A percentile compares a stretch with the other conserved stretches of the same genome.
These are phyloP conservation scores for Enteromius fasciolatus DNA, from an alignment of 2,797 vertebrate species.

Conservation along the genomic window DNA sequence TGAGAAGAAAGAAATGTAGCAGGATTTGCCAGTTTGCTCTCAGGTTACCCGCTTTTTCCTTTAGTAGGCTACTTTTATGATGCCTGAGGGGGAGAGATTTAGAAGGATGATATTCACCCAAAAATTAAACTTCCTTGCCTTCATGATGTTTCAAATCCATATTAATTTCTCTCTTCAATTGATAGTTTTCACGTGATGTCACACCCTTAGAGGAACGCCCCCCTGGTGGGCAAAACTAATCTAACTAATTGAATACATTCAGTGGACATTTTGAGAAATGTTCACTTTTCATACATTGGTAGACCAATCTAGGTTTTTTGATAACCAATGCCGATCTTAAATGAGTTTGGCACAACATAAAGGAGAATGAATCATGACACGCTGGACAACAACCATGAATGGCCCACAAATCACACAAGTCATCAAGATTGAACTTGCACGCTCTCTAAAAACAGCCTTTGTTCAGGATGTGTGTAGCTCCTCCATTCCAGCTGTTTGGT, in stretches of 20 bases:
- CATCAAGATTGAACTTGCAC: background rate
- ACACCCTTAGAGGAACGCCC: no score
- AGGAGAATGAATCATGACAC: background rate
- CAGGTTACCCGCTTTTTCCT: background rate
- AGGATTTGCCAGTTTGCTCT: background rate
- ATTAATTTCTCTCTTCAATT: background rate
- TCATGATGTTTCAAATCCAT: background rate
- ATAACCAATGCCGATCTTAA: no score
- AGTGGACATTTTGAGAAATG: background rate
- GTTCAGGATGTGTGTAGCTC: background rate
- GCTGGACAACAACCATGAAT: no score
- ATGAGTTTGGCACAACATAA: background rate
- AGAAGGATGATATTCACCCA: background rate
- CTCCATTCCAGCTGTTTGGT: conserved; percentile 14
- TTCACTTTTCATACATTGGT: no score
- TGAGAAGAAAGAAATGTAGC: background rate
- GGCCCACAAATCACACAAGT: background rate
- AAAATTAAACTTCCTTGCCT: background rate
- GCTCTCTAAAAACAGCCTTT: conserved; percentile 4
- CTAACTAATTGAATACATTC: no score
- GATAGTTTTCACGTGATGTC: no score
- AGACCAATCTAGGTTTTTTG: no score
- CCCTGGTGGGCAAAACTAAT: no score
- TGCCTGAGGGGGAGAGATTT: background rate
- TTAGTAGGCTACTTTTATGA: background rate